phyloP scores from a whole-genome alignment of 2,113 vertebrate genomes.

The Rattus rattus region DNA sequence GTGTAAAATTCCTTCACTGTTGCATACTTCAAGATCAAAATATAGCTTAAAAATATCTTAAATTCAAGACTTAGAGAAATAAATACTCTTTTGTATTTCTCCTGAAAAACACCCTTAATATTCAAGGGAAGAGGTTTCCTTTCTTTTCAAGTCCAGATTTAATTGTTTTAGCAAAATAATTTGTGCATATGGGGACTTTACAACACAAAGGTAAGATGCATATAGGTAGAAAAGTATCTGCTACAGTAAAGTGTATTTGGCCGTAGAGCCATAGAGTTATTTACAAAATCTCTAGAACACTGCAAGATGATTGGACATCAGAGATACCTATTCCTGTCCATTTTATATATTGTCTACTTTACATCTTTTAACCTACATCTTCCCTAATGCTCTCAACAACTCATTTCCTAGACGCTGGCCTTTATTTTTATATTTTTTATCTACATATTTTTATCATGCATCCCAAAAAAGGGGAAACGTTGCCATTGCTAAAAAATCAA shows the following conservation, averaged over 20 bases:
- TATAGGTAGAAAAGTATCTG: not conserved
- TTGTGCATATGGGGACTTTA: not conserved
- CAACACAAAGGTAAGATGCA: not conserved
- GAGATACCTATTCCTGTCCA: too few relatives aligned
- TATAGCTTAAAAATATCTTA: constrained; percentile 9
- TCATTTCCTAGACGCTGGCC: too few relatives aligned
- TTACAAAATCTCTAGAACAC: not conserved
- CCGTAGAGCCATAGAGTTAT: not conserved
- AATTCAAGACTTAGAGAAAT: constrained; percentile 3
- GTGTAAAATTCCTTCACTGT: constrained; percentile 56
- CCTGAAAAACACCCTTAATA: not conserved
- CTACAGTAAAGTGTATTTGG: not conserved
- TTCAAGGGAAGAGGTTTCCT: not conserved
- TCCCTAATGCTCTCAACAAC: too few relatives aligned
- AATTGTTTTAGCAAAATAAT: not conserved
- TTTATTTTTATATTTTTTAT: not conserved
- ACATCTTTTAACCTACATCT: not conserved
- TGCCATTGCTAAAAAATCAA: not conserved
- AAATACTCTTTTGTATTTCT: not conserved
- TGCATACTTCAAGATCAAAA: constrained; percentile 11
- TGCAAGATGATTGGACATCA: not conserved
- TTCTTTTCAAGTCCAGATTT: not conserved
- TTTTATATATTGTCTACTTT: not conserved
- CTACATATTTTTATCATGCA: not conserved
- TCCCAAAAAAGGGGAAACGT: not conserved